Conservation (phyloP, 2,888 invertebrate species). For the Chromoteleia sp. region DNA sequence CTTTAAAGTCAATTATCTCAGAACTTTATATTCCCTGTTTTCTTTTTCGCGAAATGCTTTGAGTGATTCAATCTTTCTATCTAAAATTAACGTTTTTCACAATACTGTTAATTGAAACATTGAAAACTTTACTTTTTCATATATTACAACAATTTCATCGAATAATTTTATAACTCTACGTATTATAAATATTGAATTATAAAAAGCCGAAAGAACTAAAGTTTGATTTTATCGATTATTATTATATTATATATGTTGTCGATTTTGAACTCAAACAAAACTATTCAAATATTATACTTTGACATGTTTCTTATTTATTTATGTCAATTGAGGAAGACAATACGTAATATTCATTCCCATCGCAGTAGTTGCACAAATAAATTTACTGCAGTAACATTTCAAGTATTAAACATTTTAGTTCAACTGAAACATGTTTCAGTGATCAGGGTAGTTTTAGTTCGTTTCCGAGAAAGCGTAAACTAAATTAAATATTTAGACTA, state of each 20-base stretch:
- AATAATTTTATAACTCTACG: no score
- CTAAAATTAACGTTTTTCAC: background rate
- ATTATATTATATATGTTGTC: no score
- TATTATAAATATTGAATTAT: no score
- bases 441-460: constrained; percentile 4
- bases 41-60: background rate
- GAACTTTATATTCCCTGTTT: background rate
- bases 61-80: background rate
- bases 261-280: background rate
- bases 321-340: no score
- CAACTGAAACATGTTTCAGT: background rate
- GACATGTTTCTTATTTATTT: background rate
- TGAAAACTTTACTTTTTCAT: no score
- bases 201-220: no score
- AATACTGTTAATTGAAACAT: background rate
- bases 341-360: no score
- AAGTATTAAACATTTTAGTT: constrained; percentile 21
- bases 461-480: constrained; percentile 26
- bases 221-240: no score
- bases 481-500: constrained; percentile 54
- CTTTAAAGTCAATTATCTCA: constrained; percentile 2
- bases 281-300: constrained; percentile 11
- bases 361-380: no score
- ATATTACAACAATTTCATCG: no score
- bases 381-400: background rate